phyloP scores from a whole-genome alignment of 2,797 vertebrate species.

The Trichosurus vulpecula region DNA sequence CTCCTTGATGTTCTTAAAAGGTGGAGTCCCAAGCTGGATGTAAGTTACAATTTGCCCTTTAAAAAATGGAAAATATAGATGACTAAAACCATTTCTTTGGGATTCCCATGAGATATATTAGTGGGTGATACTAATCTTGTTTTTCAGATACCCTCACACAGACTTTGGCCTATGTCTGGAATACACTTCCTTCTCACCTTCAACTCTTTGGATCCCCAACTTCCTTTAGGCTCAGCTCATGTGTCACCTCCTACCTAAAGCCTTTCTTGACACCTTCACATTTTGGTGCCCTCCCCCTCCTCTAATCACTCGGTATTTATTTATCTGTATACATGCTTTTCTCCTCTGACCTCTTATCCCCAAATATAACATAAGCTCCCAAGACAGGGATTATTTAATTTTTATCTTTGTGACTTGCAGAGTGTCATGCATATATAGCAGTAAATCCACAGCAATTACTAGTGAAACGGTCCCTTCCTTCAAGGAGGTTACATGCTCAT shows the following conservation, averaged over 20 bases:
- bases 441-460: not conserved
- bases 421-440: not conserved
- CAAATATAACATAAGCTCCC: not conserved
- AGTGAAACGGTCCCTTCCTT: not conserved
- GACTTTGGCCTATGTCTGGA: not conserved
- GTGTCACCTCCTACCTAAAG: not conserved
- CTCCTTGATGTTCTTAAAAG: conserved; percentile 28
- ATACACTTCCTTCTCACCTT: not conserved
- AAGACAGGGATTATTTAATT: not conserved
- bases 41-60: conserved; percentile 62
- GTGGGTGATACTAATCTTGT: conserved; percentile 45
- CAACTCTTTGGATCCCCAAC: not conserved
- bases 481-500: not conserved
- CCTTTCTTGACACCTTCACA: not conserved
- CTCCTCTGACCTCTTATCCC: not conserved
- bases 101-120: conserved; percentile 62
- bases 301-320: not conserved
- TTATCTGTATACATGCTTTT: not conserved
- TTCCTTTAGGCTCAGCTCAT: not conserved
- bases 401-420: not conserved
- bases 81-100: conserved; percentile 49
- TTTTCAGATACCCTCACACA: conserved; percentile 28
- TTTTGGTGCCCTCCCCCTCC: not conserved
- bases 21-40: conserved; percentile 64
- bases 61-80: conserved; percentile 51